Conservation (phyloP, 2,113 vertebrate species). For the Excalfactoria chinensis region DNA sequence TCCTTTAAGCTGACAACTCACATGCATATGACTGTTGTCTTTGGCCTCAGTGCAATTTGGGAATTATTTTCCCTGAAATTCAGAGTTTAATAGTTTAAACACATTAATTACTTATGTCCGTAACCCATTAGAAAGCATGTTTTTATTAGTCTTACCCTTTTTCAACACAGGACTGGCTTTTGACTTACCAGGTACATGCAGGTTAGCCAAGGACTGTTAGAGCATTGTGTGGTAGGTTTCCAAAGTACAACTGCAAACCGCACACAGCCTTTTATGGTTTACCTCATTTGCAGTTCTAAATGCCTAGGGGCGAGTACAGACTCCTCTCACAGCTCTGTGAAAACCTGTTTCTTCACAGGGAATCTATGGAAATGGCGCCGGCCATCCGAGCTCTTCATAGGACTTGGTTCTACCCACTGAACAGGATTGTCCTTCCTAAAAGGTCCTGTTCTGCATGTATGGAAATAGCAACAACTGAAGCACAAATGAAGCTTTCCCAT, state of each 20-base stretch:
- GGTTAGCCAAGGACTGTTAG: background rate
- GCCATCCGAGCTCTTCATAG: slow-evolving; percentile 3
- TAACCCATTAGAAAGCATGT: background rate
- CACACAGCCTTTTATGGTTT: background rate
- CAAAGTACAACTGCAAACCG: background rate
- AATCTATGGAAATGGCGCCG: background rate
- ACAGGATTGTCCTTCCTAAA: background rate
- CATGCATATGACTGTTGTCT: background rate
- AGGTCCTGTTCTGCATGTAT: background rate
- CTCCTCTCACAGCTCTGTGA: background rate
- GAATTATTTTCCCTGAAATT: background rate
- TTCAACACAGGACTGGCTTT: background rate
- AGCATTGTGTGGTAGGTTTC: background rate
- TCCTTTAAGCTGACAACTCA: background rate
- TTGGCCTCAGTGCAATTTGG: background rate
- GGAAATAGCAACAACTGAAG: background rate
- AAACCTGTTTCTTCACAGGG: slow-evolving; percentile 35
- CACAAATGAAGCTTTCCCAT: background rate
- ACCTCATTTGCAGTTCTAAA: background rate
- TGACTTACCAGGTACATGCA: background rate
- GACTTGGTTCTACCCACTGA: background rate
- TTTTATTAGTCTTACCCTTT: background rate
- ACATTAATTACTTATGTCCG: background rate
- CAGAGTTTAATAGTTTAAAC: background rate
- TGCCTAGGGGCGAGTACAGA: background rate